phyloP scores from a whole-genome alignment of 92 coral and sea anemone species.

The Porites evermanni region DNA sequence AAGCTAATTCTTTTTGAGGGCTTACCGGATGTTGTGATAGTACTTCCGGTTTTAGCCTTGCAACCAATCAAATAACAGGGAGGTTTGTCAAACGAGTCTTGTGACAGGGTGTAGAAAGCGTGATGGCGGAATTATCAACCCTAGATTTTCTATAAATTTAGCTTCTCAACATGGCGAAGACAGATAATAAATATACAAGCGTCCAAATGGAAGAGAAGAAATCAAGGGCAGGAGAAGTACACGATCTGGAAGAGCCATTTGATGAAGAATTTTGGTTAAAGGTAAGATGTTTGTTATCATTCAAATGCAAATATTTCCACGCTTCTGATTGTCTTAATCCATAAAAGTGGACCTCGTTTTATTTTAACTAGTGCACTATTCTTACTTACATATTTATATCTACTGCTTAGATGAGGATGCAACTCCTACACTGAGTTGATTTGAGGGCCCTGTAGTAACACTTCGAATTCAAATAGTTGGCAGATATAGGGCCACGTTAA shows the following conservation, averaged over 20 bases:
- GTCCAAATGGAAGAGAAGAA: constrained; percentile 74
- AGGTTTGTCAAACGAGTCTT: constrained; percentile 3
- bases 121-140: constrained; percentile 5
- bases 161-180: constrained; percentile 56
- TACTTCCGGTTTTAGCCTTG: constrained; percentile 16
- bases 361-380: not conserved
- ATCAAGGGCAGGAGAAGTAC: constrained; percentile 20
- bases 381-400: not conserved
- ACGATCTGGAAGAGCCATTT: constrained; percentile 80
- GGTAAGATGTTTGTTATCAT: constrained; percentile 57
- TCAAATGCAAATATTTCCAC: not conserved
- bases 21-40: constrained; percentile 6
- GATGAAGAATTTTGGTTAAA: constrained; percentile 90
- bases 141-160: constrained; percentile 19
- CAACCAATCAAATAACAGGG: constrained; percentile 27
- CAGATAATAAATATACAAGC: constrained; percentile 50
- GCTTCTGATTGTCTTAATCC: not conserved
- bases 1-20: not conserved
- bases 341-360: not conserved
- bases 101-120: constrained; percentile 32
- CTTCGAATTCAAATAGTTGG: not conserved
- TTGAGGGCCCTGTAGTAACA: not conserved
- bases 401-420: not conserved
- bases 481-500: not conserved
- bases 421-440: not conserved